These are phyloP conservation scores for Kryptolebias ocellatus DNA, from an alignment of 2,797 vertebrate species.

Conservation along the genomic window DNA sequence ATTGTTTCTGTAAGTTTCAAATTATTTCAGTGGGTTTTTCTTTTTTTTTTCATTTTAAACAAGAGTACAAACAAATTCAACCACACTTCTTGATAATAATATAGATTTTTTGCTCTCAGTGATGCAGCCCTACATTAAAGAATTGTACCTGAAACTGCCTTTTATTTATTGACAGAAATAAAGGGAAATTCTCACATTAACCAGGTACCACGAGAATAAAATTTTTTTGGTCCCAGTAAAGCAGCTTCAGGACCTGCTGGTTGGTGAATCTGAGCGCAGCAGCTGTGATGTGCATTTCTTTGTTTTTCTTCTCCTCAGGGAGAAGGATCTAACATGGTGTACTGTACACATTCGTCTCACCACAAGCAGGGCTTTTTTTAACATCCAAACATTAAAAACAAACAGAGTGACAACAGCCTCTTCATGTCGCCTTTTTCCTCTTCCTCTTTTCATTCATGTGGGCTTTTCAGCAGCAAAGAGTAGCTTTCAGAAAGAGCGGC, in stretches of 20 bases:
- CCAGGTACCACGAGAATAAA: too few relatives aligned
- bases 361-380: constrained; percentile 50
- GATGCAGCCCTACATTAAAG: too few relatives aligned
- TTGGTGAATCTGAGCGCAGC: constrained; percentile 20
- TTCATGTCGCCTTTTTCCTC: constrained; percentile 45
- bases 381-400: constrained; percentile 63
- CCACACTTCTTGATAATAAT: too few relatives aligned
- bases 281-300: constrained; percentile 34
- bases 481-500: constrained; percentile 45
- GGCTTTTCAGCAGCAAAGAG: constrained; percentile 66
- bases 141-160: too few relatives aligned
- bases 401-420: constrained; percentile 67
- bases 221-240: too few relatives aligned
- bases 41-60: too few relatives aligned
- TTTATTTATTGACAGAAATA: too few relatives aligned
- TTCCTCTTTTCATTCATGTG: constrained; percentile 51
- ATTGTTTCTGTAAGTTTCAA: too few relatives aligned
- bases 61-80: too few relatives aligned
- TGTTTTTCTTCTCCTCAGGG: constrained; percentile 59
- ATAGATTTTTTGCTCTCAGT: too few relatives aligned
- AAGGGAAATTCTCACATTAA: too few relatives aligned
- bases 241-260: constrained; percentile 9
- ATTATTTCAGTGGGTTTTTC: too few relatives aligned
- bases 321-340: constrained; percentile 58
- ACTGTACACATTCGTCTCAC: constrained; percentile 51